Evolutionary conservation across 2,888 invertebrate genomes (phyloP).

Genomic region (Trachelus tabidus): DNA sequence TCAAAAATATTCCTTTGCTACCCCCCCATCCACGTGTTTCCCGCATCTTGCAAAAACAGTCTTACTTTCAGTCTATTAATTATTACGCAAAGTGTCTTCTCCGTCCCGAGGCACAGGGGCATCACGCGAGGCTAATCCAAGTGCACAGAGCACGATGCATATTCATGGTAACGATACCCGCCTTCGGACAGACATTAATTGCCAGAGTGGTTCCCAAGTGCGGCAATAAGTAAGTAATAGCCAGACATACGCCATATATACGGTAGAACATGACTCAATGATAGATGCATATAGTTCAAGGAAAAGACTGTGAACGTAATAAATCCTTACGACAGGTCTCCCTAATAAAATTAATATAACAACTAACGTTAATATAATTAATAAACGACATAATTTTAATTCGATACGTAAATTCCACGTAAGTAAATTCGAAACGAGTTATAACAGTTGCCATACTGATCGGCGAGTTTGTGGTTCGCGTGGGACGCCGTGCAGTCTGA

Average conservation of each 20-base stretch:
- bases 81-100: not conserved
- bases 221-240: not conserved
- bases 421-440: not conserved
- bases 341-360: not conserved
- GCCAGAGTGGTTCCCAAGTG: not conserved
- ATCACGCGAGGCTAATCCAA: not conserved
- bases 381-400: not conserved
- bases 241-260: not conserved
- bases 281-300: not conserved
- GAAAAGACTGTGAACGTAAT: not conserved
- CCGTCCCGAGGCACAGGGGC: not conserved
- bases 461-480: not conserved
- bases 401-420: not conserved
- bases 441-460: not conserved
- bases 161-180: not conserved
- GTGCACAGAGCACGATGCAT: not conserved
- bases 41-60: not conserved
- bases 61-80: not conserved
- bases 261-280: not conserved
- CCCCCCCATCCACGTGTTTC: not conserved
- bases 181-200: not conserved
- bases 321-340: not conserved
- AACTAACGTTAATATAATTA: not conserved
- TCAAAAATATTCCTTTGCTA: not conserved
- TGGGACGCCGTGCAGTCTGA: conserved; percentile 20